Conservation (phyloP, 2,113 vertebrate genomes). For the Leiothrix lutea region DNA sequence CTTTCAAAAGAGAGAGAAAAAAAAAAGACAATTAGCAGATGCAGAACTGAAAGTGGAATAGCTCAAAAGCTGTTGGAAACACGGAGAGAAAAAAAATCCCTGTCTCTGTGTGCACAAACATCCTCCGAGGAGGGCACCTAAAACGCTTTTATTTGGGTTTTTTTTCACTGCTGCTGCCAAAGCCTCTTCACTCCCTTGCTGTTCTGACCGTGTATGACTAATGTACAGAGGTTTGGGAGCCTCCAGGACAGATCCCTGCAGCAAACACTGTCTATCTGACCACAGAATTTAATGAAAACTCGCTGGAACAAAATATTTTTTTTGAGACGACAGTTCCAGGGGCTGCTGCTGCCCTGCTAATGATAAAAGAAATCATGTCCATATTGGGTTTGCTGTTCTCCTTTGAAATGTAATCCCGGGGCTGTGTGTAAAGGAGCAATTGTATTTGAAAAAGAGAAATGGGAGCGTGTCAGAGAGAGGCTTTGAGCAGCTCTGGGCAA, state of each 20-base stretch:
- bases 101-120: not conserved
- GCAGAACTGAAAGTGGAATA: not conserved
- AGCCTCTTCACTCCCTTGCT: not conserved
- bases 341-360: not conserved
- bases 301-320: not conserved
- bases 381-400: constrained; percentile 1
- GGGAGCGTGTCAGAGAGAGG: not conserved
- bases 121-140: not conserved
- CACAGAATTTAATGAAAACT: not conserved
- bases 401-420: constrained; percentile 16
- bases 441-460: constrained; percentile 16
- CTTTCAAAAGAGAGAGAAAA: not conserved
- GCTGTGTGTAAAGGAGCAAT: constrained; percentile 20
- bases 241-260: not conserved
- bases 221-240: not conserved
- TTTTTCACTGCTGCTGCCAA: not conserved
- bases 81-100: not conserved
- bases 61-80: not conserved
- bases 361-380: constrained; percentile 6
- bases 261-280: not conserved
- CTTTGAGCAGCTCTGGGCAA: not conserved
- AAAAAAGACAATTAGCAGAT: not conserved
- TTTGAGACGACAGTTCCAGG: not conserved
- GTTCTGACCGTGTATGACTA: not conserved
- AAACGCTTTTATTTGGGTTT: not conserved